Evolutionary conservation across 2,797 vertebrate genomes (phyloP), one percentile per base, ranked within the genome.

Genomic region (Enoplosus armatus): DNA sequence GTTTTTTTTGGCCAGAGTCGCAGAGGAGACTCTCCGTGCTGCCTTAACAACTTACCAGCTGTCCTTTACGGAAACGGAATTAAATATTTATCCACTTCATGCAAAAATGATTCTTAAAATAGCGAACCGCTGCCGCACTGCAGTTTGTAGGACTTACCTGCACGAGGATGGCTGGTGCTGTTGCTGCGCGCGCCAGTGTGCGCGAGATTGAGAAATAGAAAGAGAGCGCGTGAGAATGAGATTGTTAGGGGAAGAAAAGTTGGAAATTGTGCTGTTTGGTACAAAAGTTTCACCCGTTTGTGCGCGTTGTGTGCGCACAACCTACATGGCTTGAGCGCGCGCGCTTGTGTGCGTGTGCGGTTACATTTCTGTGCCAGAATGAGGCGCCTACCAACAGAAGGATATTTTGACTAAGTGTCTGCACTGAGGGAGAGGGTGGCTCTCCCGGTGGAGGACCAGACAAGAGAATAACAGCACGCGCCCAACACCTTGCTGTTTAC

Each of bases 111-210:
- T 78, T 87, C 85, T 80, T 89, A 88, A 94, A 94, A 94, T 89
- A 93, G 92, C 87, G 81, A 89, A 85, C 47, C 39, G 84, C 88
- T 93, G 91, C 92, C 91, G 93, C 93, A 94, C 80, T 93, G 93
- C 93, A 93, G 93, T 90, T 93, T 87, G 85, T 43, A 35, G 59
- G 81, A 87, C 79, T 85, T 85, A 77, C 41, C 64, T 62, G 84
- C 69, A 35, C 63, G 82, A 82, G 79, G 79, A 35, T 6, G 70
- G 61, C 68, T 75, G 78, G 55, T 59, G 82, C 53, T 69, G 77
- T 20, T 37, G 79, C 50, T 33, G 67, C 50, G 80, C 16, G 81
- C 27, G 47, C 48, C 43, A 18, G 18, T 16, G 39, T 39, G 77
- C 20, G 51, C 4, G 35, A 0, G 24, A 2, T n/a, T n/a, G 4